Evolutionary conservation across 1,140 invertebrate species (phyloP).

Genomic region (Brachystomella parvula): DNA sequence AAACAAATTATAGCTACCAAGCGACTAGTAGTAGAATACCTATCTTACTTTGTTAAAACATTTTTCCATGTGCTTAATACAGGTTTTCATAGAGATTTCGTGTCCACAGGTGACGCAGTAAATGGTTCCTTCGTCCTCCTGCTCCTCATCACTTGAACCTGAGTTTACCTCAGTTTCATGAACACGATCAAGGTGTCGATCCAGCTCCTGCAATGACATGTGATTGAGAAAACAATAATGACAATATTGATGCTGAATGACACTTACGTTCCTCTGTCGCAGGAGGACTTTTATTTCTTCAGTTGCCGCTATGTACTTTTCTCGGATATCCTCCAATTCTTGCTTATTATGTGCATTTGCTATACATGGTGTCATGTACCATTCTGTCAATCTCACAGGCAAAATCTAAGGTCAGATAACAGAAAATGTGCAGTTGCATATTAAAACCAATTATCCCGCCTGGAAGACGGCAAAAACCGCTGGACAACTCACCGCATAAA

Average conservation of each 20-base stretch:
- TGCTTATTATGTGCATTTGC: slow-evolving; percentile 58
- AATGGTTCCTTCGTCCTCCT: slow-evolving; percentile 68
- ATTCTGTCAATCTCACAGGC: slow-evolving; percentile 88
- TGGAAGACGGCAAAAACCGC: no score
- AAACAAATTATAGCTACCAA: slow-evolving; percentile 20
- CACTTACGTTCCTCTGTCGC: slow-evolving; percentile 52
- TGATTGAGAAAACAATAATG: no score
- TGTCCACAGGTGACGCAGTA: slow-evolving; percentile 96
- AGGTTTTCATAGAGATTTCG: slow-evolving; percentile 77
- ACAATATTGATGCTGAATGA: no score
- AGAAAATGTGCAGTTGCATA: no score
- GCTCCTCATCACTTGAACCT: slow-evolving; percentile 54
- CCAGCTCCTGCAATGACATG: slow-evolving; percentile 64
- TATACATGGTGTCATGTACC: slow-evolving; percentile 77
- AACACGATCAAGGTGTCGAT: slow-evolving; percentile 69
- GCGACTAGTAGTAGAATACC: not conserved
- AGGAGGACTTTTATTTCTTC: slow-evolving; percentile 68
- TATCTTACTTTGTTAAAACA: slow-evolving; percentile 76
- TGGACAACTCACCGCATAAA: slow-evolving; percentile 59
- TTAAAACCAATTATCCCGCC: no score
- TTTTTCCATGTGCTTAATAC: slow-evolving; percentile 89
- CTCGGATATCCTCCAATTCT: slow-evolving; percentile 18
- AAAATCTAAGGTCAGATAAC: slow-evolving; percentile 53
- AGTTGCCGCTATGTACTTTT: slow-evolving; percentile 47
- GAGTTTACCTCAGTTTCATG: slow-evolving; percentile 58